Percentiles rank a stretch among this genome's conserved stretches.
Conservation (phyloP, 2,113 vertebrate species). For the Leptobrachium leishanense region DNA sequence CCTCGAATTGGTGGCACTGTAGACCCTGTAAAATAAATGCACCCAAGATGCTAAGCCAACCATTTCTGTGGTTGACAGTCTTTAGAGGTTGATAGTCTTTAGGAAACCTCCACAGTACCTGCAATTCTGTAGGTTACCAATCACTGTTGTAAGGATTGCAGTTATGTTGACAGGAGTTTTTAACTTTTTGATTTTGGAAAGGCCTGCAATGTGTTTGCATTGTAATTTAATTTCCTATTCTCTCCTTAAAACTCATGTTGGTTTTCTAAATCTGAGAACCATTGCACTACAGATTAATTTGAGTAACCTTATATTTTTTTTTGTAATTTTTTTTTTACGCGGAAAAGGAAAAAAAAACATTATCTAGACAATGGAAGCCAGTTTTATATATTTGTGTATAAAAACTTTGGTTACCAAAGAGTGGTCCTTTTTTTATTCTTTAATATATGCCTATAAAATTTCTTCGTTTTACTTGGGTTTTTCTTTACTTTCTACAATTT, state of each 20-base stretch:
- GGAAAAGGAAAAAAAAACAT: conserved; percentile 50
- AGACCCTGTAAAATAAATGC: too few relatives aligned
- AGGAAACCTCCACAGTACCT: too few relatives aligned
- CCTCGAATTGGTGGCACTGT: too few relatives aligned
- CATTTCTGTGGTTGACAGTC: too few relatives aligned
- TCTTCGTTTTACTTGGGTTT: conserved; percentile 60
- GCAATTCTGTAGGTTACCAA: too few relatives aligned
- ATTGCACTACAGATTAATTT: conserved; percentile 66
- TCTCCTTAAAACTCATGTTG: conserved; percentile 1
- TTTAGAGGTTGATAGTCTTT: too few relatives aligned
- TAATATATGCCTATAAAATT: conserved; percentile 65
- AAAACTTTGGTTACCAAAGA: conserved; percentile 79
- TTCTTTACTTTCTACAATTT: conserved; percentile 33
- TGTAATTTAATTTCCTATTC: not conserved
- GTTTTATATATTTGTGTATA: conserved; percentile 56
- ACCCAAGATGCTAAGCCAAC: too few relatives aligned
- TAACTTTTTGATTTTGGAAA: not conserved
- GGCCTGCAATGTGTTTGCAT: conserved; percentile 5
- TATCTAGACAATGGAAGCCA: too few relatives aligned
- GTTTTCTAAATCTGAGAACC: conserved; percentile 64
- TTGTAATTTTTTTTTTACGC: conserved; percentile 61
- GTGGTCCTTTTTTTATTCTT: conserved; percentile 71
- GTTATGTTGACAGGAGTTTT: conserved; percentile 41
- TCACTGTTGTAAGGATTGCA: not conserved
- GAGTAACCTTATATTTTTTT: conserved; percentile 60